A percentile compares a stretch with the other conserved stretches of the same genome.
These are phyloP conservation scores for Dilophus febrilis DNA, from an alignment of 2,888 invertebrate genomes.

Conservation along the genomic window DNA sequence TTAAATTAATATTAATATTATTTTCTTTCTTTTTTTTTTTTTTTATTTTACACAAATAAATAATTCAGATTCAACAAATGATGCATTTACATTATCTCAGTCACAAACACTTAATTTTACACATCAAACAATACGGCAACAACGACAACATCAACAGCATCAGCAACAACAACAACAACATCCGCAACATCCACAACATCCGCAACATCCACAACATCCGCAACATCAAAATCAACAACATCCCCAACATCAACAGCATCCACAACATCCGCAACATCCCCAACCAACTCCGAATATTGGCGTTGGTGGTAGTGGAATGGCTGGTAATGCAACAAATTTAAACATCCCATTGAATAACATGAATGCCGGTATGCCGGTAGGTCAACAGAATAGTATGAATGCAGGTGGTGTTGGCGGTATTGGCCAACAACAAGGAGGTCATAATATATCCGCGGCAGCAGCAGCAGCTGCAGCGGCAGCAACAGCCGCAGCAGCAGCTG, in stretches of 20 bases:
- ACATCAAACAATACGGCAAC: conserved; percentile 38
- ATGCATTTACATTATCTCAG: conserved; percentile 58
- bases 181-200: conserved; percentile 7
- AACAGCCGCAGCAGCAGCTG: conserved; percentile 23
- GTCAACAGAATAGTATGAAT: neutral
- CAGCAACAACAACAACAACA: conserved; percentile 6
- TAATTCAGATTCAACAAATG: conserved; percentile 27
- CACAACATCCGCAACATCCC: conserved; percentile 8
- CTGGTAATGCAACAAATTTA: conserved; percentile 29
- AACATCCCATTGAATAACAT: too few relatives aligned
- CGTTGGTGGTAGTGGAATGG: conserved; percentile 28
- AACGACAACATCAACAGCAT: conserved; percentile 21
- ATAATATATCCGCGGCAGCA: conserved; percentile 17
- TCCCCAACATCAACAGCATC: too few relatives aligned
- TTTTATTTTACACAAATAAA: too few relatives aligned
- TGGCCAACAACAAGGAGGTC: neutral
- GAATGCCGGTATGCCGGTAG: neutral
- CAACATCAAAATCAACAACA: too few relatives aligned
- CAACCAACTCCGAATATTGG: conserved; percentile 13
- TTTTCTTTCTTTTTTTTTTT: too few relatives aligned
- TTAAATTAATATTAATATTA: too few relatives aligned
- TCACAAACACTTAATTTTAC: conserved; percentile 75
- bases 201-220: too few relatives aligned
- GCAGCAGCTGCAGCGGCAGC: conserved; percentile 15
- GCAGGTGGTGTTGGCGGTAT: neutral